Evolutionary conservation across 1,140 invertebrate species (phyloP).

Genomic region (Probaryconus sp.): DNA sequence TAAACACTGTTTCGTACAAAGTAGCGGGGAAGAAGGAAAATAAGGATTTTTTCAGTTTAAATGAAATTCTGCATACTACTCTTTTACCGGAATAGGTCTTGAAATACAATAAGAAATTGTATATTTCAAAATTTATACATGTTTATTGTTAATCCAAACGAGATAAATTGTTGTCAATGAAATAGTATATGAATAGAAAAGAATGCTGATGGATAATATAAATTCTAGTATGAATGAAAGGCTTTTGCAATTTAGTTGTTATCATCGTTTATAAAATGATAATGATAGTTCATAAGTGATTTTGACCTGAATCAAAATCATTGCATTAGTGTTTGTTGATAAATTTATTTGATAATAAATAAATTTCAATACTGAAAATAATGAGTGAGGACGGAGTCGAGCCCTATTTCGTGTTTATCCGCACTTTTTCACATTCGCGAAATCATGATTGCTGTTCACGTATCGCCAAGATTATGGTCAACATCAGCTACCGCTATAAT

Average conservation of each 20-base stretch:
- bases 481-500: slow-evolving; percentile 49
- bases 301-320: no score
- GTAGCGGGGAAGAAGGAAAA: slow-evolving; percentile 27
- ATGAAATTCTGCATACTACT: slow-evolving; percentile 52
- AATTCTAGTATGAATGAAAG: no score
- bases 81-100: slow-evolving; percentile 34
- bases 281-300: no score
- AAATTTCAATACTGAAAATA: slow-evolving; percentile 32
- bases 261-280: no score
- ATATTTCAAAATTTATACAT: slow-evolving; percentile 1
- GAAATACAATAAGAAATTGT: slow-evolving; percentile 18
- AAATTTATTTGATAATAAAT: slow-evolving; percentile 29
- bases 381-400: slow-evolving; percentile 21
- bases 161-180: no score
- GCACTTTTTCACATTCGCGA: slow-evolving; percentile 13
- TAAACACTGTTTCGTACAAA: no score
- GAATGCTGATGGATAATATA: no score
- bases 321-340: slow-evolving; percentile 19
- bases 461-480: slow-evolving; percentile 38
- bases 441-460: slow-evolving; percentile 39
- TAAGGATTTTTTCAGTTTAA: slow-evolving; percentile 45
- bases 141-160: slow-evolving; percentile 24
- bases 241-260: no score
- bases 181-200: no score
- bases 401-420: slow-evolving; percentile 37